Base-by-base conservation (phyloP, 1,140 invertebrate species). In the Schmidtea mediterranea region DNA sequence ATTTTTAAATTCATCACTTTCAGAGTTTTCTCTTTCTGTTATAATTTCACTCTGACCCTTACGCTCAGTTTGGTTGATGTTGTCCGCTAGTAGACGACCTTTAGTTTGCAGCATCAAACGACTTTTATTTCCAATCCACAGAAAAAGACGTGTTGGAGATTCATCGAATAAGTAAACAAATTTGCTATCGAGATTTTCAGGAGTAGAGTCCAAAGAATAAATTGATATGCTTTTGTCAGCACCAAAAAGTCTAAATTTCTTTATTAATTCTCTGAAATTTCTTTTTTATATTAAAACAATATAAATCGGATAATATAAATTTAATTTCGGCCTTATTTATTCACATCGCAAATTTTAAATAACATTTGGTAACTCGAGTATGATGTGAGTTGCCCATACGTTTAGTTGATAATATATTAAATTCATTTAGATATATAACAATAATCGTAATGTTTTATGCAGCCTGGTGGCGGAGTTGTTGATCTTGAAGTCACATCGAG, bases 11-110 rank as follows among this genome's bases (percentile, higher is more conserved):
- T 80, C 79, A 23, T 68, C 62, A 1, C 75, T 74, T 61, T 95
- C 87, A 39, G 75, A 72, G 1, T 75, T 76, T 65, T 84, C 79
- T 23, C 71, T 69, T 59, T 89, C 77, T 0, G 80, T 76, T 36
- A 80, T 68, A 41, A 97, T 80, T 57, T 92, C 83, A 1, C 83
- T 76, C 60, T 79, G 79, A 57, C 84, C 84, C 62, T 97, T 97
- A 16, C 89, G 69, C 66, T 98, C 92, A 62, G 90, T 84, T 68
- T 97, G 97, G 62, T 94, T 97, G 36, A 98, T 86, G 66, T 95
- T 95, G 62, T 95, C 92, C 1, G 86, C 81, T 69, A 95, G 77
- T 2, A 98, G 67, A 46, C 89, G 64, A 45, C 22, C 77, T 67
- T 94, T 94, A 0, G 84, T 89, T 59, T 82, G 82, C 0, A 94